Evolutionary conservation across 2,797 vertebrate species (phyloP), one percentile per base, ranked within the genome.

Genomic region (Mallotus villosus): DNA sequence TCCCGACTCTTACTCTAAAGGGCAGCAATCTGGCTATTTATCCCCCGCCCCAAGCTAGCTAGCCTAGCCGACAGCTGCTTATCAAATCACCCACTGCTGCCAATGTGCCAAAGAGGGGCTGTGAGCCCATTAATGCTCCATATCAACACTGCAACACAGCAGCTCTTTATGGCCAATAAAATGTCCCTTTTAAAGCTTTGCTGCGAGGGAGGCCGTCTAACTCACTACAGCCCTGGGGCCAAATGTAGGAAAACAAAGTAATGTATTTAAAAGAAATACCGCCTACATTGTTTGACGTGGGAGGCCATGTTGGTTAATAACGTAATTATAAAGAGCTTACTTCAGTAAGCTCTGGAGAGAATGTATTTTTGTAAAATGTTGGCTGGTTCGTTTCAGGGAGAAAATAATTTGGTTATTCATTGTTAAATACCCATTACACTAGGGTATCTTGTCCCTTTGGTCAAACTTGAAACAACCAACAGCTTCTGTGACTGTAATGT

Each of bases 41-140:
- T 17, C 19, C 51, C 19, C 4, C n/a, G 17, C 5, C 9, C 17
- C 5, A 46, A 55, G 51, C 21, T 59, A 59, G 57, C 57, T 59
- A 59, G 57, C 60, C 25, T 66, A 37, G 37, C 22, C n/a, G 21
- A 21, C 63, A 59, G 63, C 63, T 66, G 63, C 63, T 46, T 64
- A 37, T 64, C 17, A 64, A 64, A 64, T 64, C 32, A 22, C 11
- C 5, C 32, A 14, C 32, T 59, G 57, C 57, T 59, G 63, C 21
- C 22, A 46, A 66, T 49, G 63, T 66, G 63, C 41, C 63, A 66
- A 46, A 49, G 63, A 66, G 21, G 57, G 9, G 0, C n/a, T 3
- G 9, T 24, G 57, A 24, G n/a, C 57, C 60, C 25, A 29, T 62
- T 14, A 62, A 25, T 25, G 57, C 57, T 12, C 12, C 57, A 24